Base-by-base conservation (phyloP, 2,888 invertebrate genomes). In the Andrena praecox region DNA sequence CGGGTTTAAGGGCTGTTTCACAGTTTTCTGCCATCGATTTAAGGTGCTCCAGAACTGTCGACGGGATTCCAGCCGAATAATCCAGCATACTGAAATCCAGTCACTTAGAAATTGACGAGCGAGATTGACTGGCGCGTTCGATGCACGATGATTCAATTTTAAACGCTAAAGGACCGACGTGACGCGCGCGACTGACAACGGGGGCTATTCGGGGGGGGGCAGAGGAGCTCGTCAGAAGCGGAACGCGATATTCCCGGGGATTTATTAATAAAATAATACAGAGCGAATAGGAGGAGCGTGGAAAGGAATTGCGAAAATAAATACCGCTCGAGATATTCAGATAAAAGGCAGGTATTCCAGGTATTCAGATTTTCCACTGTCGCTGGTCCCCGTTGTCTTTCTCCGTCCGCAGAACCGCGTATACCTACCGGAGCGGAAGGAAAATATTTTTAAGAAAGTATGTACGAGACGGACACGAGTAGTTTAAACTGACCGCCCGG, bases 41-140 rank as follows among this genome's bases (percentile, higher is more conserved):
- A 63, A 60, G 79, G 73, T 50, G 69, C 48, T n/a, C 31, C 33
- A 10, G 48, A 69, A 50, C 64, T 66, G 74, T 78, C 72, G 66
- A 20, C 70, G 66, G 42, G 67, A 85, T 79, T 87, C 83, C 83
- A 71, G 33, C 27, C 42, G 74, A 72, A 72, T 87, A 87, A 87
- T 85, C 86, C 82, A 72, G 82, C 80, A 75, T 87, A 80, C 77
- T 66, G 78, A 79, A 80, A 86, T 86, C 75, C 86, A 79, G 77
- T 87, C 87, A 80, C 84, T 87, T 82, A 87, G 86, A 87, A 88
- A 88, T 80, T 88, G 88, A 88, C 80, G 85, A 77, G 77, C 76
- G 70, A 83, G 80, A 87, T 88, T 85, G 85, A 87, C 86, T 85
- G 81, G 33, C 68, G 74, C 35, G 35, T 71, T 75, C 80, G 78